These are phyloP conservation scores for Drosophila kanekoi DNA, from an alignment of 2,888 invertebrate species.

Conservation along the genomic window DNA sequence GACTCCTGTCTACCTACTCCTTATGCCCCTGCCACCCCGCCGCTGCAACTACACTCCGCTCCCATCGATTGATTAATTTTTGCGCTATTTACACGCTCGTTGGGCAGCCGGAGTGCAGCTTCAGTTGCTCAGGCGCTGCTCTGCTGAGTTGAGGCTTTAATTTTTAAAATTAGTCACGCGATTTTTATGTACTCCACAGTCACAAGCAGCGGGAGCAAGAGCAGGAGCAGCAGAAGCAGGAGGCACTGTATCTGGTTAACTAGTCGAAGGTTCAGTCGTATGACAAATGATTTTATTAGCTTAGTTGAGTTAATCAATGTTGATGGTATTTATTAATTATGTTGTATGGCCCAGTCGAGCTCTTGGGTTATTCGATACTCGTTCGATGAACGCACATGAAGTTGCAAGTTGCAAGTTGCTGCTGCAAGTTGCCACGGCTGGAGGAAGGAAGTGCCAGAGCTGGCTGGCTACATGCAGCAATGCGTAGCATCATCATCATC, in stretches of 20 bases:
- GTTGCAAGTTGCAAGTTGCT: constrained; percentile 43
- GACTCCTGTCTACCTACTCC: constrained; percentile 46
- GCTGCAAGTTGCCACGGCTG: constrained; percentile 16
- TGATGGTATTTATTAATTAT: constrained; percentile 82
- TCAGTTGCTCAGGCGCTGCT: constrained; percentile 28
- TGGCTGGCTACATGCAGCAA: constrained; percentile 56
- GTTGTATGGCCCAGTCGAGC: constrained; percentile 60
- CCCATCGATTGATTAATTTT: constrained; percentile 77
- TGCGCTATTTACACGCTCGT: constrained; percentile 82
- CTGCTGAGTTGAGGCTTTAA: constrained; percentile 64
- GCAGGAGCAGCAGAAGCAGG: constrained; percentile 9
- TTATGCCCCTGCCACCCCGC: not conserved
- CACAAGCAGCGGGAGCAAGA: constrained; percentile 6
- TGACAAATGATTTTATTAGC: constrained; percentile 83
- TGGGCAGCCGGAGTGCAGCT: constrained; percentile 42
- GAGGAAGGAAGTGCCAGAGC: constrained; percentile 72
- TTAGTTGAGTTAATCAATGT: constrained; percentile 82
- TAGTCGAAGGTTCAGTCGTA: constrained; percentile 76
- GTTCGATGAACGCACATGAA: constrained; percentile 62
- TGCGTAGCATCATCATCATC: constrained; percentile 28
- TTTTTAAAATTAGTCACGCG: constrained; percentile 82
- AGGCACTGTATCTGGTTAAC: constrained; percentile 59
- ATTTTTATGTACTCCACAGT: constrained; percentile 76
- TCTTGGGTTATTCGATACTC: constrained; percentile 70
- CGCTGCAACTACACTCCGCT: constrained; percentile 15